Base-by-base conservation (phyloP, 2,113 vertebrate genomes). In the Setophaga petechia region DNA sequence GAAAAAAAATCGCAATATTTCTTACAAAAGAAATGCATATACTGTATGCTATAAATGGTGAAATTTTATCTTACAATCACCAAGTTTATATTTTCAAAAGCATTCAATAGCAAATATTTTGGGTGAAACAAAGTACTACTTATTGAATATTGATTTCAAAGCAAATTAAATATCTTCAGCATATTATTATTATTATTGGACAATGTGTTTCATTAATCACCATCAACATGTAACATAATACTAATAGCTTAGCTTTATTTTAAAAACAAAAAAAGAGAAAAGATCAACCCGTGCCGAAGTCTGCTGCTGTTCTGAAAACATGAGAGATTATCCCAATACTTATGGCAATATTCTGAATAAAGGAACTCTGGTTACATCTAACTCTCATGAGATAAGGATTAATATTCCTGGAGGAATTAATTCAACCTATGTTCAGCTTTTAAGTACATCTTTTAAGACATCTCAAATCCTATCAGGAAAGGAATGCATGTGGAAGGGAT, bases 61-160 rank as follows among this genome's bases (percentile, higher is more conserved):
- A 87, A 39, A 93, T 65, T 90, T 84, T 69, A 66, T 51, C 59
- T 66, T 74, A 21, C 16, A 47, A 47, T 94, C 71, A 25, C 44
- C 6, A 10, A 58, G 52, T 66, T 89, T 90, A 93, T 49, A 52
- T 69, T 93, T 93, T 61, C 46, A 88, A 94, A 92, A 93, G 74
- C 69, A 65, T 24, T 5, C 13, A 85, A 54, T 8, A 71, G 41
- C 46, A 87, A 77, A 17, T 23, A 46, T 54, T 89, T 84, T 5
- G 12, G 46, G 28, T n/a, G 39, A 97, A 94, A 80, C 14, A 39
- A 71, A 92, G 67, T 28, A 88, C 39, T 27, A 49, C 19, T 91
- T 96, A 93, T 9, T 94, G 74, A 55, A 89, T 93, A 33, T 67
- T 79, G 61, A 47, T 87, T 89, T 92, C 85, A 73, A 84, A 96